Evolutionary conservation across 1,140 invertebrate species (phyloP).

Genomic region (Ooceraea biroi): DNA sequence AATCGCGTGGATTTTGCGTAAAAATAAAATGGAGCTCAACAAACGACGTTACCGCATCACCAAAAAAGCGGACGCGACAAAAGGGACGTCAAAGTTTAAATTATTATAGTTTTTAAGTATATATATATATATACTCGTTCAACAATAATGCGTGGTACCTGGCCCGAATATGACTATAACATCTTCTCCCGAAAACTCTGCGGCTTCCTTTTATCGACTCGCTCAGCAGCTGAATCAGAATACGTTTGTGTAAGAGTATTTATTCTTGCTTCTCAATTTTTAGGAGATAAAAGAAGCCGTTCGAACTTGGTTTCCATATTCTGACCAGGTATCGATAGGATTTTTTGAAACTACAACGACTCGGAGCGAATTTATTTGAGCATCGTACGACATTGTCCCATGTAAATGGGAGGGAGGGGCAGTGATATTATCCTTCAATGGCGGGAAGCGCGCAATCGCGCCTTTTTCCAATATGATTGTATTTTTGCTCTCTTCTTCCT

Average conservation of each 20-base stretch:
- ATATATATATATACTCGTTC: neutral
- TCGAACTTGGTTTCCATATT: neutral
- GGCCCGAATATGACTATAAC: constrained; percentile 12
- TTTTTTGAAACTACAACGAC: neutral
- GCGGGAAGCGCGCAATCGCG: neutral
- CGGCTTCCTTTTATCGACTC: neutral
- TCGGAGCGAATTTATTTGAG: constrained; percentile 26
- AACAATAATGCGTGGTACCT: neutral
- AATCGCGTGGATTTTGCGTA: constrained; percentile 41
- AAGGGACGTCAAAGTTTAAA: constrained; percentile 14
- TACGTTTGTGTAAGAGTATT: neutral
- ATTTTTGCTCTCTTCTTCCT: constrained; percentile 33
- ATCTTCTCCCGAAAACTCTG: constrained; percentile 17
- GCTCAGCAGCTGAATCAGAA: neutral
- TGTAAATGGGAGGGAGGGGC: neutral
- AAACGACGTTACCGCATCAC: neutral
- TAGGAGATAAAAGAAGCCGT: neutral
- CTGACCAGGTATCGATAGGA: neutral
- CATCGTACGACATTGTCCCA: neutral
- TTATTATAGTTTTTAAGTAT: constrained; percentile 5
- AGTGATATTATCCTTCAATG: constrained; percentile 1
- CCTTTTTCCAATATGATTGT: constrained; percentile 5
- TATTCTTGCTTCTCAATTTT: neutral
- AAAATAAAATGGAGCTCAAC: constrained; percentile 9
- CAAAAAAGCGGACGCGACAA: neutral